phyloP scores from a whole-genome alignment of 2,888 invertebrate genomes.

The Drosophila siamana region DNA sequence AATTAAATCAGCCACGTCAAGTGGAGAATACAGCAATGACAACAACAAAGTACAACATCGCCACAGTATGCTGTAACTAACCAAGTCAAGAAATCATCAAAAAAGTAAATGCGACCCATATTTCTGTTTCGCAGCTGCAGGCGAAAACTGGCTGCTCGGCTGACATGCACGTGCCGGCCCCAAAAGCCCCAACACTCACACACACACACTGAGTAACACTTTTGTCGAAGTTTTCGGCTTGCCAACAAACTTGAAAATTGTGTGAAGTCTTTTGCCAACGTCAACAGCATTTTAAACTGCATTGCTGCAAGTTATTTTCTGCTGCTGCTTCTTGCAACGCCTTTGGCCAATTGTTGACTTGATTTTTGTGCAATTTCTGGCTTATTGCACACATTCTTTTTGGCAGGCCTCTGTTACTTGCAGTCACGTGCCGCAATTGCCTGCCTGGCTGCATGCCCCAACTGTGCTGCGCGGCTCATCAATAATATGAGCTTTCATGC shows the following conservation, averaged over 20 bases:
- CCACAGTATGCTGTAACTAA: conserved; percentile 36
- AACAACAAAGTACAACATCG: conserved; percentile 17
- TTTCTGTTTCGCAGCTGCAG: conserved; percentile 43
- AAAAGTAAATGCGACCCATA: conserved; percentile 73
- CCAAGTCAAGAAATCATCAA: conserved; percentile 55
- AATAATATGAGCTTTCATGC: conserved; percentile 62
- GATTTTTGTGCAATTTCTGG: conserved; percentile 75
- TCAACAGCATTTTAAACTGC: conserved; percentile 69
- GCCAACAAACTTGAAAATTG: conserved; percentile 66
- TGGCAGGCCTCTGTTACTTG: conserved; percentile 22
- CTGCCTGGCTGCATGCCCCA: not conserved
- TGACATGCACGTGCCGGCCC: conserved; percentile 61
- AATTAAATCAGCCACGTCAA: conserved; percentile 66
- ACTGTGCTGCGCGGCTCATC: conserved; percentile 40
- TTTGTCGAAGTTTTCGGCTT: conserved; percentile 35
- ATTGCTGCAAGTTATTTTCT: conserved; percentile 10
- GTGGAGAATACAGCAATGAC: conserved; percentile 23
- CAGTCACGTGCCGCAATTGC: conserved; percentile 57
- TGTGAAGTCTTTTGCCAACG: conserved; percentile 57
- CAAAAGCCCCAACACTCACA: conserved; percentile 16
- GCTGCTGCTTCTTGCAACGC: conserved; percentile 21
- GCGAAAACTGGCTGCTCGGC: conserved; percentile 30
- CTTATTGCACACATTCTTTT: conserved; percentile 70
- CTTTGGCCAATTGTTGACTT: conserved; percentile 53
- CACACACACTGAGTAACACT: not conserved